Evolutionary conservation across 2,113 vertebrate genomes (phyloP).

Genomic region (Mixornis gularis): DNA sequence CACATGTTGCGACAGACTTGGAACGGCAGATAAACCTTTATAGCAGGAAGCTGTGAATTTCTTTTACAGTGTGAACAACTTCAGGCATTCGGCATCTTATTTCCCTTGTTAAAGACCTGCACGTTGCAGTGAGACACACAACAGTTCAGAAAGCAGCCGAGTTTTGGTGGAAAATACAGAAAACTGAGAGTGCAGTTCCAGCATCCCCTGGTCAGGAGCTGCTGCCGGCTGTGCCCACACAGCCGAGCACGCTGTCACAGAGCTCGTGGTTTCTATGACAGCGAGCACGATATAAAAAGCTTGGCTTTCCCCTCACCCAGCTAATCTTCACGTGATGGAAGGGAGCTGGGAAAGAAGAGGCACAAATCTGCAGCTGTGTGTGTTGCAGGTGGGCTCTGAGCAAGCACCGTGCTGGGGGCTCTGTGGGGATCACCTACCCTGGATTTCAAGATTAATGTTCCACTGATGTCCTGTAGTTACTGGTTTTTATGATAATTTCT

Average conservation of each 20-base stretch:
- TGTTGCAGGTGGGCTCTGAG: not conserved
- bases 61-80: not conserved
- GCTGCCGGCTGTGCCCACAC: not conserved
- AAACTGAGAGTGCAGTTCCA: not conserved
- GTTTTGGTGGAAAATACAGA: not conserved
- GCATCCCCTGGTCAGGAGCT: not conserved
- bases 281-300: not conserved
- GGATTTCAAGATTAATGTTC: not conserved
- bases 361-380: not conserved
- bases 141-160: not conserved
- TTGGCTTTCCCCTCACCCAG: not conserved
- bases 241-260: not conserved
- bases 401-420: not conserved
- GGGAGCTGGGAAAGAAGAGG: not conserved
- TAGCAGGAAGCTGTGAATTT: not conserved
- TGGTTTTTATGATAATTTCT: not conserved
- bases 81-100: not conserved
- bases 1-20: accelerated
- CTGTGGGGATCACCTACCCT: not conserved
- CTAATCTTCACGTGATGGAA: not conserved
- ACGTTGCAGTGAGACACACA: not conserved
- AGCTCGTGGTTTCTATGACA: constrained; percentile 26
- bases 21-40: not conserved
- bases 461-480: not conserved
- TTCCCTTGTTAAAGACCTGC: not conserved